Evolutionary conservation across 2,888 invertebrate species (phyloP).

Genomic region (Protodeltote pygarga): DNA sequence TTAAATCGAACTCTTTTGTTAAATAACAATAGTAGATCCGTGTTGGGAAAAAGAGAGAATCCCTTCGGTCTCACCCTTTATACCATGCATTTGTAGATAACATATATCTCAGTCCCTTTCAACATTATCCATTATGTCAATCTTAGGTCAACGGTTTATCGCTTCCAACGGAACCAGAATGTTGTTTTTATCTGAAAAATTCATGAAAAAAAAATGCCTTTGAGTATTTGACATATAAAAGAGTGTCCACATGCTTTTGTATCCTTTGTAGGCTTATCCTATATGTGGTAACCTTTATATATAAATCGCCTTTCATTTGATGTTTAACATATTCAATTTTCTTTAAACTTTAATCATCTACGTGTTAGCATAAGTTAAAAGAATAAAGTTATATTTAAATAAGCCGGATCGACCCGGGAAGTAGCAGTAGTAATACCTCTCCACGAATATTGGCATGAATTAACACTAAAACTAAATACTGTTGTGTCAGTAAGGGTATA

Average conservation of each 20-base stretch:
- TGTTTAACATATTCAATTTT: slow-evolving; percentile 12
- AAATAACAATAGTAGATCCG: slow-evolving; percentile 73
- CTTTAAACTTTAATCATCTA: slow-evolving; percentile 3
- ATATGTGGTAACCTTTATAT: slow-evolving; percentile 31
- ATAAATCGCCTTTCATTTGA: slow-evolving; percentile 25
- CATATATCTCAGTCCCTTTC: slow-evolving; percentile 73
- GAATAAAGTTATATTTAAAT: too few species aligned
- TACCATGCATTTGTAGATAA: slow-evolving; percentile 69
- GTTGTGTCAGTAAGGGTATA: too few species aligned
- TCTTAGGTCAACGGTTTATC: slow-evolving; percentile 75
- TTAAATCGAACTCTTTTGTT: slow-evolving; percentile 66
- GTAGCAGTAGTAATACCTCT: too few species aligned
- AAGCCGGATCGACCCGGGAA: too few species aligned
- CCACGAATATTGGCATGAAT: too few species aligned
- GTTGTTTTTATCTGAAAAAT: slow-evolving; percentile 60
- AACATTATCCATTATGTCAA: slow-evolving; percentile 78
- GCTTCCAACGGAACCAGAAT: slow-evolving; percentile 69
- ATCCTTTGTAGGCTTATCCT: slow-evolving; percentile 36
- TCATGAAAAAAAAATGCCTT: slow-evolving; percentile 53
- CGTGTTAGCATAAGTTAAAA: not conserved
- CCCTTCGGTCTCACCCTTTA: slow-evolving; percentile 72
- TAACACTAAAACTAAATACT: too few species aligned
- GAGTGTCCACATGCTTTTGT: slow-evolving; percentile 38
- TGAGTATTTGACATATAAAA: slow-evolving; percentile 56
- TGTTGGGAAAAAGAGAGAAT: slow-evolving; percentile 68